Percentiles rank a stretch among this genome's conserved stretches.
These are phyloP conservation scores for Spilosoma lubricipeda DNA, from an alignment of 2,888 invertebrate species.

Conservation along the genomic window DNA sequence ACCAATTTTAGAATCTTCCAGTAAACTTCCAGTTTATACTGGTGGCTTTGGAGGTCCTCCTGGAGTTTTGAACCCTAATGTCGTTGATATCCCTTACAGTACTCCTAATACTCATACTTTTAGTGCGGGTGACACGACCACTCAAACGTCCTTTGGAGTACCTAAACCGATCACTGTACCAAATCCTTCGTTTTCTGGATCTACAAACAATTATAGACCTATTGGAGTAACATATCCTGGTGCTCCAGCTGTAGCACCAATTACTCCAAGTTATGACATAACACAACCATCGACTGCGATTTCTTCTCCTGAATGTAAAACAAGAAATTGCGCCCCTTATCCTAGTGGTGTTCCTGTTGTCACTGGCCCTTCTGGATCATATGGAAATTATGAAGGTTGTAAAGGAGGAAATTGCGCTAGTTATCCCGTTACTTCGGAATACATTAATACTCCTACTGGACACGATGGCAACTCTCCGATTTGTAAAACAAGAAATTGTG, in stretches of 20 bases:
- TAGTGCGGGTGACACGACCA: conserved; percentile 10
- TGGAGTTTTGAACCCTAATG: conserved; percentile 53
- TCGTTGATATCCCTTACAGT: conserved; percentile 20
- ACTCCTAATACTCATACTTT: conserved; percentile 21
- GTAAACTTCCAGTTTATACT: conserved; percentile 41
- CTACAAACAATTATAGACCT: conserved; percentile 31
- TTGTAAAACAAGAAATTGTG: conserved; percentile 22
- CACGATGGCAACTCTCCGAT: conserved; percentile 6
- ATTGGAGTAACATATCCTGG: conserved; percentile 25
- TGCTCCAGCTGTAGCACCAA: conserved; percentile 19
- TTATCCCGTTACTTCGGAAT: background rate
- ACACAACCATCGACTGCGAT: conserved; percentile 15
- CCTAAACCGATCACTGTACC: conserved; percentile 26
- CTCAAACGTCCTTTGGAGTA: conserved; percentile 24
- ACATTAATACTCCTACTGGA: conserved; percentile 2
- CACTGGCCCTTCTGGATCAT: conserved; percentile 19
- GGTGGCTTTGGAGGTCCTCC: conserved; percentile 60
- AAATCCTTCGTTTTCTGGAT: conserved; percentile 23
- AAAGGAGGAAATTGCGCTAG: conserved; percentile 14
- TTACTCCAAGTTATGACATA: conserved; percentile 18
- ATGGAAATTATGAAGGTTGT: conserved; percentile 13
- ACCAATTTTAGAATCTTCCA: conserved; percentile 22
- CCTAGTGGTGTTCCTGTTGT: background rate
- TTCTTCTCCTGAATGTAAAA: conserved; percentile 10
- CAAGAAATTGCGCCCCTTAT: conserved; percentile 12